These are phyloP conservation scores for Aporrectodea caliginosa DNA, from an alignment of 1,140 invertebrate genomes.

Conservation along the genomic window DNA sequence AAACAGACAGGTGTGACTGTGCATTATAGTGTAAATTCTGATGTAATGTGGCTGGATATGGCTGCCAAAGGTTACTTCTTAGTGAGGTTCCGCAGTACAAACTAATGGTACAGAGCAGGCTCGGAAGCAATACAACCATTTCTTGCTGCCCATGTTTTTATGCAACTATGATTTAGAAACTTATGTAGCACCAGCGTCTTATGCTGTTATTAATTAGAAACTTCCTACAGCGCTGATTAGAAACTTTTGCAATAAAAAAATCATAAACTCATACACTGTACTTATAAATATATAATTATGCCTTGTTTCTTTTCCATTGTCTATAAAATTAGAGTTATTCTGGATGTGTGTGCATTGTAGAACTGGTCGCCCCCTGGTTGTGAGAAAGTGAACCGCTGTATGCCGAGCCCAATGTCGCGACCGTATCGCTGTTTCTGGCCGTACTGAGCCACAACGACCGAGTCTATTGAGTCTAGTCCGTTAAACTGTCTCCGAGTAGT, in stretches of 20 bases:
- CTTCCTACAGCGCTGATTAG: background rate
- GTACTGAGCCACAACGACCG: constrained; percentile 44
- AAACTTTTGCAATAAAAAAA: no score
- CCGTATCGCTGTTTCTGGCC: constrained; percentile 51
- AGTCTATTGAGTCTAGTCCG: no score
- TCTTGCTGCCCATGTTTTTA: no score
- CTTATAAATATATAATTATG: background rate
- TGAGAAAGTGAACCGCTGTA: constrained; percentile 49
- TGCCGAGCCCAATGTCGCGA: constrained; percentile 44
- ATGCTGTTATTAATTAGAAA: background rate
- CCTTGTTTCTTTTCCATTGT: background rate
- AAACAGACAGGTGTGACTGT: no score
- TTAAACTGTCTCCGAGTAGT: no score
- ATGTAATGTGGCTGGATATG: background rate
- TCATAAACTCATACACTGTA: no score
- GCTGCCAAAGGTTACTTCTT: background rate
- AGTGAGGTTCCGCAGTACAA: no score
- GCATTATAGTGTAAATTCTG: background rate
- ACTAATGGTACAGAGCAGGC: no score
- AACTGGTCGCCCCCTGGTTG: constrained; percentile 56
- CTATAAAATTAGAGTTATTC: background rate
- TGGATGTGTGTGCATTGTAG: constrained; percentile 35
- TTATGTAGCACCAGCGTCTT: background rate
- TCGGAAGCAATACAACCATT: no score
- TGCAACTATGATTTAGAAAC: background rate